These are phyloP conservation scores for Fringilla coelebs DNA, from an alignment of 2,797 vertebrate genomes.

Conservation along the genomic window DNA sequence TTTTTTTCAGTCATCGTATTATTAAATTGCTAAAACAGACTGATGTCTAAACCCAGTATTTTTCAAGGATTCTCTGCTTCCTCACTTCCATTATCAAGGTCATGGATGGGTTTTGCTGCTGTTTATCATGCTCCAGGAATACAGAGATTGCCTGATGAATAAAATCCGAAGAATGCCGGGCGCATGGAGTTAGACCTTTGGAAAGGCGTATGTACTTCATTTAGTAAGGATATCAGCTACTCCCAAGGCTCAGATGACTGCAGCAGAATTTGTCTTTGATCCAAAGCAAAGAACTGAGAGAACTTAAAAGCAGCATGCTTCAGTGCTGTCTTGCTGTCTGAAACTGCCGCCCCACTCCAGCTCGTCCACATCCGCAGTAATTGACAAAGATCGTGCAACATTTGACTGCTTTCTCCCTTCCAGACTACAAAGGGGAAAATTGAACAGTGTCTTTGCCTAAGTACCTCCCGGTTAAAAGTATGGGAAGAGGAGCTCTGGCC, in stretches of 20 bases:
- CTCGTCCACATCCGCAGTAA: neutral
- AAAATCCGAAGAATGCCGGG: neutral
- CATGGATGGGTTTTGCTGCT: neutral
- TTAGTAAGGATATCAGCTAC: neutral
- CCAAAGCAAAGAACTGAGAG: neutral
- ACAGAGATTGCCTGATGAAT: neutral
- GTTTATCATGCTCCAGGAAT: constrained; percentile 5
- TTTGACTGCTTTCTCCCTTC: neutral
- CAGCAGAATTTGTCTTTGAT: constrained; percentile 2
- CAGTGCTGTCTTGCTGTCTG: neutral
- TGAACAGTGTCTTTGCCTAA: neutral
- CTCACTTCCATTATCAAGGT: neutral
- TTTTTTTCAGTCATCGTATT: constrained; percentile 33
- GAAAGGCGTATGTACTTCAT: neutral
- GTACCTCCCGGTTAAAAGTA: neutral
- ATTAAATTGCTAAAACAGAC: constrained; percentile 3
- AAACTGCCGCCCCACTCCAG: neutral
- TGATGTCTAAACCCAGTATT: neutral
- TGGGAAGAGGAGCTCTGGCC: neutral
- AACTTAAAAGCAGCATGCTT: neutral
- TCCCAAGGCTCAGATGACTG: neutral
- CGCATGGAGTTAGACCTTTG: neutral
- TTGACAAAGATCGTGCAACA: neutral
- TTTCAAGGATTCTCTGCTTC: neutral
- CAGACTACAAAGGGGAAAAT: neutral